phyloP scores from a whole-genome alignment of 2,888 invertebrate species.

The Steromphala cineraria region DNA sequence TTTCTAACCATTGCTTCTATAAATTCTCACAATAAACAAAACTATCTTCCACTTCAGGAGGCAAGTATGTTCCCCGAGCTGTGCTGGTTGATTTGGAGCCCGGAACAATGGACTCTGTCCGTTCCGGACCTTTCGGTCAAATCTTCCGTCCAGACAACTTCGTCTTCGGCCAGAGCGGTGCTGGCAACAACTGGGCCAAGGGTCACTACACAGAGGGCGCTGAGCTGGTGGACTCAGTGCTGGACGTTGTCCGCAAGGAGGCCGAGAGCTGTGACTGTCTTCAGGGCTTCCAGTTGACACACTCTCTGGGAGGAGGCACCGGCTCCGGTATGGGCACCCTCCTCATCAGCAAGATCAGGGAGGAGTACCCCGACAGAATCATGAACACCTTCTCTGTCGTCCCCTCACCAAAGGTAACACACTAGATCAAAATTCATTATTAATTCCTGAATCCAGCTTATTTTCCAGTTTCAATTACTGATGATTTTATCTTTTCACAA shows the following conservation, averaged over 20 bases:
- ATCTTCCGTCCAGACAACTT: constrained; percentile 97
- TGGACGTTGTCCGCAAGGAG: constrained; percentile 73
- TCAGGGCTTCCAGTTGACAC: constrained; percentile 74
- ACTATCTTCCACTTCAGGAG: constrained; percentile 70
- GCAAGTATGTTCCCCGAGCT: constrained; percentile 94
- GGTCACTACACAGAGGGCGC: constrained; percentile 73
- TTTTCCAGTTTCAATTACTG: not conserved
- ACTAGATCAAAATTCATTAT: too few species aligned
- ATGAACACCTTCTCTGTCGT: constrained; percentile 98
- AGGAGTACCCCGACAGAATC: constrained; percentile 91
- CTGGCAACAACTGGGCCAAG: constrained; percentile 70
- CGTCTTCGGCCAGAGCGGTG: constrained; percentile 80
- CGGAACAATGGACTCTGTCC: constrained; percentile 96
- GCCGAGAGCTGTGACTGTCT: constrained; percentile 73
- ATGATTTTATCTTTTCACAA: not conserved
- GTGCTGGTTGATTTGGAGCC: constrained; percentile 95
- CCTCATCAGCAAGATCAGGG: constrained; percentile 95
- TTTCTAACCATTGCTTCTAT: not conserved
- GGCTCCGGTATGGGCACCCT: constrained; percentile 92
- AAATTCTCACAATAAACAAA: not conserved
- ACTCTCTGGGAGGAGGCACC: constrained; percentile 89
- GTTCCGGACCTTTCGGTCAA: constrained; percentile 92
- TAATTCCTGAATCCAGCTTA: not conserved
- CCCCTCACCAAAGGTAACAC: constrained; percentile 84
- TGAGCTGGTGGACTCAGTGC: constrained; percentile 72